Evolutionary conservation across 2,113 vertebrate genomes (phyloP).

Genomic region (Gymnobelideus leadbeateri): DNA sequence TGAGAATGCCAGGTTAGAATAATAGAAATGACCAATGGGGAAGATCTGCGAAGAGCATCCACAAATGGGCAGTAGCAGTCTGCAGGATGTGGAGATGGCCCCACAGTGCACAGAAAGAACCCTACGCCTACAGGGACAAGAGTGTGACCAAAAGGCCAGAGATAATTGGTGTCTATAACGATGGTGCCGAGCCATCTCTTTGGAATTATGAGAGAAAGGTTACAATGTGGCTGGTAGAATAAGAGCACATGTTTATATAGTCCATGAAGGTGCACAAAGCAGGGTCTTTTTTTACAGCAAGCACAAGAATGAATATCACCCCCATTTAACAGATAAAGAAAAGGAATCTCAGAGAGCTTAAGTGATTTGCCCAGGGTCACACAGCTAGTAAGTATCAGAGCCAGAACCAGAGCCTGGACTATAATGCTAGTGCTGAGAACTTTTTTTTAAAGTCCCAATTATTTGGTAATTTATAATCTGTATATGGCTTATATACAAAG

Average conservation of each 20-base stretch:
- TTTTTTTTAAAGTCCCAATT: background rate
- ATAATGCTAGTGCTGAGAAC: conserved; percentile 33
- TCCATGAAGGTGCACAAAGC: background rate
- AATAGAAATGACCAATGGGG: background rate
- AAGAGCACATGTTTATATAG: background rate
- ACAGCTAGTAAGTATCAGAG: background rate
- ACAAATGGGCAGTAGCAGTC: background rate
- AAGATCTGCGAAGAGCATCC: background rate
- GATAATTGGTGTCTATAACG: conserved; percentile 49
- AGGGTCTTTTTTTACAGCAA: background rate
- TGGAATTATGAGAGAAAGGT: conserved; percentile 49
- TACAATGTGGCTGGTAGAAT: background rate
- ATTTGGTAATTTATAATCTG: background rate
- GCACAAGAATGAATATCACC: background rate
- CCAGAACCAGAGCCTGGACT: background rate
- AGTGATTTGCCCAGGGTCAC: background rate
- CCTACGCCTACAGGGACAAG: background rate
- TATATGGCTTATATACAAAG: background rate
- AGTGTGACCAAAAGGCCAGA: conserved; percentile 9
- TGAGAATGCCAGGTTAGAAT: background rate
- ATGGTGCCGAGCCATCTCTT: background rate
- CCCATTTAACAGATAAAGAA: background rate
- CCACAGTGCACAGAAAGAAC: background rate
- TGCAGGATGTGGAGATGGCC: background rate
- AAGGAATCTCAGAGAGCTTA: background rate